These are phyloP conservation scores for Neodontobutis hainanensis DNA, from an alignment of 2,113 vertebrate genomes.

Conservation along the genomic window DNA sequence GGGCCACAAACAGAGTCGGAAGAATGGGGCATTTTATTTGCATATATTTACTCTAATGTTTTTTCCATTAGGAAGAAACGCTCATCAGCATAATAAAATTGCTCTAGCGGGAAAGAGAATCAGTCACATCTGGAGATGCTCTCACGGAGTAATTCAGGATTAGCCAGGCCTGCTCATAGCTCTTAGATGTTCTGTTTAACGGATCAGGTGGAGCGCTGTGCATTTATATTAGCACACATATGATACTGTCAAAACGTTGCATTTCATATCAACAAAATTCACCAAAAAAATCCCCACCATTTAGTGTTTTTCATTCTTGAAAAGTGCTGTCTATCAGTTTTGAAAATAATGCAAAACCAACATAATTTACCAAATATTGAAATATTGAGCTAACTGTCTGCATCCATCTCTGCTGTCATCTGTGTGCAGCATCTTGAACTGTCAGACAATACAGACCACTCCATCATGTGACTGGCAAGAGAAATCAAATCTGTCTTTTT, in stretches of 20 bases:
- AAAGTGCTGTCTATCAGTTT: not conserved
- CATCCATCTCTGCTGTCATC: conserved; percentile 27
- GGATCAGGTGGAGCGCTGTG: not conserved
- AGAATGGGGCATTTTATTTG: conserved; percentile 72
- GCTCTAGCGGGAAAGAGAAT: conserved; percentile 57
- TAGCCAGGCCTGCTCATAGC: conserved; percentile 22
- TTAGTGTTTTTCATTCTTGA: no score
- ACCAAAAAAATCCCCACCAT: no score
- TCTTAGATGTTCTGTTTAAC: conserved; percentile 1
- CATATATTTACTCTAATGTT: conserved; percentile 80
- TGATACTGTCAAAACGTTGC: no score
- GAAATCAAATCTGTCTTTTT: conserved; percentile 41
- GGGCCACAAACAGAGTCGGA: conserved; percentile 70
- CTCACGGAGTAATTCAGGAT: conserved; percentile 49
- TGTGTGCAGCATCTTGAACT: conserved; percentile 32
- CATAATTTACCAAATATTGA: not conserved
- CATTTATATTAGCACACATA: no score
- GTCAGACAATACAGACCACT: conserved; percentile 45
- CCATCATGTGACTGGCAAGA: conserved; percentile 48
- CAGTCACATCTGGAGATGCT: conserved; percentile 62
- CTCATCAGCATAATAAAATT: conserved; percentile 77
- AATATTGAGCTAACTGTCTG: not conserved
- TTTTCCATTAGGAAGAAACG: conserved; percentile 78
- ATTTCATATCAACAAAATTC: no score
- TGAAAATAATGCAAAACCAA: not conserved